phyloP scores from a whole-genome alignment of 2,888 invertebrate genomes.

The Clepsis dumicolana region DNA sequence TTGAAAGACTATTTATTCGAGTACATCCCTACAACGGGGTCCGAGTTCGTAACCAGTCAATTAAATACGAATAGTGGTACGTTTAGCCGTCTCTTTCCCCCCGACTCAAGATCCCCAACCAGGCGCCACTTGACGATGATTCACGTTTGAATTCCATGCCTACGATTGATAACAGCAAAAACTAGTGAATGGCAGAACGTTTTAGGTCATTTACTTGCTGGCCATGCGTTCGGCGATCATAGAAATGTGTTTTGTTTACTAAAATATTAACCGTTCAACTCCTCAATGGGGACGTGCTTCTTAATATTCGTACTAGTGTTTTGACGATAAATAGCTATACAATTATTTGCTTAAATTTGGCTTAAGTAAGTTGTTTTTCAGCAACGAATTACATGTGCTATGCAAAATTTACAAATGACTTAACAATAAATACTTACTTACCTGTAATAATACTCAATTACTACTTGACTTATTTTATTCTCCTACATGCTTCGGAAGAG shows the following conservation, averaged over 20 bases:
- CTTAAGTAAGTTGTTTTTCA: not conserved
- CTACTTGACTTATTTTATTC: too few species aligned
- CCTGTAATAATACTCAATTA: not conserved
- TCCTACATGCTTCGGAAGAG: not conserved
- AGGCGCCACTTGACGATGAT: constrained; percentile 85
- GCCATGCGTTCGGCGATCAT: constrained; percentile 56
- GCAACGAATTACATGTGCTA: too few species aligned
- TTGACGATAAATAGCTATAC: not conserved
- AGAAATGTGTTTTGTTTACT: constrained; percentile 64
- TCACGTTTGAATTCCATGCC: constrained; percentile 83
- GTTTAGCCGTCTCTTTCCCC: constrained; percentile 76
- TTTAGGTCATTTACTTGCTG: constrained; percentile 74
- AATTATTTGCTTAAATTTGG: not conserved
- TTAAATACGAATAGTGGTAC: constrained; percentile 82
- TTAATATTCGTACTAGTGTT: constrained; percentile 1
- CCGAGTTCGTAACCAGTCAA: constrained; percentile 84
- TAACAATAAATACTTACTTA: not conserved
- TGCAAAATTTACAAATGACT: too few species aligned
- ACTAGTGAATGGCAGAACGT: constrained; percentile 78
- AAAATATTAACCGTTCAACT: constrained; percentile 47
- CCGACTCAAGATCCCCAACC: constrained; percentile 72
- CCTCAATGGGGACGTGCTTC: constrained; percentile 17
- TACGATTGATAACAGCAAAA: constrained; percentile 83
- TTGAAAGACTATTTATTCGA: constrained; percentile 81
- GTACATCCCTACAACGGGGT: constrained; percentile 82